Conservation (phyloP, 2,113 vertebrate species). For the Brachirus orientalis region DNA sequence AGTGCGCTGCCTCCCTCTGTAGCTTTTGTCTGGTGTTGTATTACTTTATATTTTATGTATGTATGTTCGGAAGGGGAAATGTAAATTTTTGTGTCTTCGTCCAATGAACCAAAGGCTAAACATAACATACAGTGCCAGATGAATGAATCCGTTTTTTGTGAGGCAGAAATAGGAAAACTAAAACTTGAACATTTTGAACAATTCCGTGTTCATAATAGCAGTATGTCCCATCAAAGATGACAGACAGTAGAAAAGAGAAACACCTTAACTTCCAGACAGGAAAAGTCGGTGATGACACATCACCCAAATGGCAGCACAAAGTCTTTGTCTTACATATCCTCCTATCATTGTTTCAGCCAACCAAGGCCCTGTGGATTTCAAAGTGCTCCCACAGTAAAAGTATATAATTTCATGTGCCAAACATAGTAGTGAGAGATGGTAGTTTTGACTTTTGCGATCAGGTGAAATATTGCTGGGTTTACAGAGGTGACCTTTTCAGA, state of each 20-base stretch:
- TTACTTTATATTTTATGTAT: slow-evolving; percentile 40
- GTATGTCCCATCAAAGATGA: no score
- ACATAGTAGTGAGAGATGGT: neutral
- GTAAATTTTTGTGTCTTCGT: neutral
- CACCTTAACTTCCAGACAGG: no score
- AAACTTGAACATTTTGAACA: no score
- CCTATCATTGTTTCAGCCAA: slow-evolving; percentile 50
- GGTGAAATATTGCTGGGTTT: slow-evolving; percentile 7
- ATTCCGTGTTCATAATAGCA: no score
- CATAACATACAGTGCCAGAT: neutral
- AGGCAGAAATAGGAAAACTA: no score
- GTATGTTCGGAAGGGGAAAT: slow-evolving; percentile 35
- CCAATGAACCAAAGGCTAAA: no score
- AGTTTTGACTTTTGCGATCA: slow-evolving; percentile 28
- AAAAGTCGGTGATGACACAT: slow-evolving; percentile 61
- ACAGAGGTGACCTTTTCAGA: slow-evolving; percentile 11
- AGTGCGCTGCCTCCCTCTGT: slow-evolving; percentile 12
- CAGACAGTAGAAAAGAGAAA: no score
- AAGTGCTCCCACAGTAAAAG: slow-evolving; percentile 13
- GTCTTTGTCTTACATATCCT: slow-evolving; percentile 48
- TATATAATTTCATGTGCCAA: slow-evolving; percentile 17
- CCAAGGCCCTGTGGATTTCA: slow-evolving; percentile 27
- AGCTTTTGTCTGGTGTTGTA: slow-evolving; percentile 31
- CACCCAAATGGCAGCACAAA: slow-evolving; percentile 59
- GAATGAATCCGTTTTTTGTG: no score